phyloP scores from a whole-genome alignment of 2,113 vertebrate species.

The Danionella cerebrum region DNA sequence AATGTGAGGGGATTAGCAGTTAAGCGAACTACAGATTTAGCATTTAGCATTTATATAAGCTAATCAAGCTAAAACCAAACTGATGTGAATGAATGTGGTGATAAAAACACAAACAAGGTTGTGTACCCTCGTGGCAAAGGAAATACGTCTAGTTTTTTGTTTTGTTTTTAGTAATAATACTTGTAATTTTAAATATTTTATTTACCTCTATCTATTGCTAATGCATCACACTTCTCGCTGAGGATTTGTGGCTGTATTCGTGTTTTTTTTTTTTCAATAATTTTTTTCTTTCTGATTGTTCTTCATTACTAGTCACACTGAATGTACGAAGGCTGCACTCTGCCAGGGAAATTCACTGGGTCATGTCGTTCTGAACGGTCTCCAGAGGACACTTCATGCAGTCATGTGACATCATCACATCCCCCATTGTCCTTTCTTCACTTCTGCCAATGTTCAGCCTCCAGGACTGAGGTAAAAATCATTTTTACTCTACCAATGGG shows the following conservation, averaged over 20 bases:
- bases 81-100: not conserved
- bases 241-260: no score
- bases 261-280: no score
- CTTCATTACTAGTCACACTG: not conserved
- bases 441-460: not conserved
- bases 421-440: not conserved
- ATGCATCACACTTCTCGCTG: no score
- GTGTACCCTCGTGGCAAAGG: not conserved
- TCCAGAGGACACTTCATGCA: slow-evolving; percentile 1
- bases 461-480: not conserved
- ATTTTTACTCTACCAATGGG: not conserved
- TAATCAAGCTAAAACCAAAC: no score
- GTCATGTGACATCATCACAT: slow-evolving; percentile 3
- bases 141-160: no score
- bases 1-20: slow-evolving; percentile 21
- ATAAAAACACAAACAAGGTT: no score
- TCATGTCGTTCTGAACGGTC: not conserved
- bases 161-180: no score
- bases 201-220: no score
- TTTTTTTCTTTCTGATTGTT: not conserved
- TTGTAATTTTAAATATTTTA: no score
- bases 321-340: not conserved
- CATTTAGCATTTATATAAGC: slow-evolving; percentile 2
- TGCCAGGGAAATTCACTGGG: not conserved
- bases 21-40: not conserved